phyloP scores from a whole-genome alignment of 2,888 invertebrate species.

The Dryobota labecula region DNA sequence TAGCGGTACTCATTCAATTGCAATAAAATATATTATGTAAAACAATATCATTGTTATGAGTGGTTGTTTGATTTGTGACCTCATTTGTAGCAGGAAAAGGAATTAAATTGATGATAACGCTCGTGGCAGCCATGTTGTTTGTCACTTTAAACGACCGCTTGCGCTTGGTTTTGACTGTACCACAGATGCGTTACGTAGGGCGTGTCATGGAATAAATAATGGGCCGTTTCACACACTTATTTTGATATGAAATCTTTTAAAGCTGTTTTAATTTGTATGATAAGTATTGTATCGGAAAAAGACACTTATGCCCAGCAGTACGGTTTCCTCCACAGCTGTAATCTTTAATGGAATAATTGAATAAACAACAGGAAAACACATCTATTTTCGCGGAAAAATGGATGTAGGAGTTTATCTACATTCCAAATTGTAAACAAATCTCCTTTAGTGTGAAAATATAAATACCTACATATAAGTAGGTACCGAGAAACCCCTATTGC shows the following conservation, averaged over 20 bases:
- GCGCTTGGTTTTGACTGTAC: conserved; percentile 53
- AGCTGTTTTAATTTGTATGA: background rate
- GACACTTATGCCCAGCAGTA: background rate
- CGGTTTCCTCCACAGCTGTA: background rate
- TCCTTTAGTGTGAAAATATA: background rate
- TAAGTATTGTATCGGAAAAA: background rate
- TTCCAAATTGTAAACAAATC: conserved; percentile 17
- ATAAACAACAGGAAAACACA: conserved; percentile 22
- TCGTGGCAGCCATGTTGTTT: conserved; percentile 77
- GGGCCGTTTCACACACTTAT: background rate
- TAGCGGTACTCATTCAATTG: conserved; percentile 50
- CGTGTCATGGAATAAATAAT: conserved; percentile 53
- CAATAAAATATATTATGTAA: conserved; percentile 54
- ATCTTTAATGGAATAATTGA: conserved; percentile 7
- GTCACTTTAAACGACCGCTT: conserved; percentile 67
- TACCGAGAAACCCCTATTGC: conserved; percentile 1
- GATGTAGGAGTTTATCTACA: background rate
- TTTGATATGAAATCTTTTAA: background rate
- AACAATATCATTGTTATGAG: conserved; percentile 71
- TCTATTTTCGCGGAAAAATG: conserved; percentile 4
- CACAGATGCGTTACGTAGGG: conserved; percentile 55
- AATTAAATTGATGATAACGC: conserved; percentile 87
- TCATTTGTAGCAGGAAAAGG: conserved; percentile 89
- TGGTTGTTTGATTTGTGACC: conserved; percentile 85
- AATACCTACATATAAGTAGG: background rate